These are phyloP conservation scores for Phataginus tetradactyla DNA, from an alignment of 2,797 vertebrate genomes.

Conservation along the genomic window DNA sequence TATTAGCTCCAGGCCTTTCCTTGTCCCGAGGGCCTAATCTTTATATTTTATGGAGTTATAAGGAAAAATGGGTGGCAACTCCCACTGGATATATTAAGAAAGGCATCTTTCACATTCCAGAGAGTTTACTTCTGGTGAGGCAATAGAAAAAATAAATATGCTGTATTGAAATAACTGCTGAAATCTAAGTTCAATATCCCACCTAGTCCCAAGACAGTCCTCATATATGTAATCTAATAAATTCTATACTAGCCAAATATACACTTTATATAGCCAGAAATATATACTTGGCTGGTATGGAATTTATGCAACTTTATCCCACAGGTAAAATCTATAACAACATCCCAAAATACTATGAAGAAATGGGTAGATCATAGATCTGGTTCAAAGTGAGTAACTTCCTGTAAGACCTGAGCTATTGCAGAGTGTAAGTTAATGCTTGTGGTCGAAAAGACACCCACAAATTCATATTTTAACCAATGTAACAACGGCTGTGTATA, in stretches of 20 bases:
- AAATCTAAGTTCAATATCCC: constrained; percentile 7
- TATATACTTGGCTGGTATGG: background rate
- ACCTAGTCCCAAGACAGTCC: background rate
- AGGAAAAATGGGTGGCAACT: constrained; percentile 8
- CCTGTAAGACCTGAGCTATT: background rate
- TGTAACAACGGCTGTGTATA: background rate
- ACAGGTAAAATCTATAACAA: background rate
- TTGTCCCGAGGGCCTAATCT: background rate
- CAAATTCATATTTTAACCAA: background rate
- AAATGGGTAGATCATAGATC: background rate
- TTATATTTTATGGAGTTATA: background rate
- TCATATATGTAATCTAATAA: background rate
- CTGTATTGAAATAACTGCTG: background rate
- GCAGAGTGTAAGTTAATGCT: background rate
- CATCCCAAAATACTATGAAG: background rate
- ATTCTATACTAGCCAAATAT: background rate
- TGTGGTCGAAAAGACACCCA: background rate
- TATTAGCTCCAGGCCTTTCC: background rate
- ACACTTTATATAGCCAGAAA: background rate
- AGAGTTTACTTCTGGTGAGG: constrained; percentile 13
- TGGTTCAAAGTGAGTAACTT: background rate
- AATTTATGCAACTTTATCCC: background rate
- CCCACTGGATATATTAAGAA: constrained; percentile 38
- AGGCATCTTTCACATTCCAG: background rate
- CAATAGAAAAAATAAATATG: constrained; percentile 28